Evolutionary conservation across 2,113 vertebrate species (phyloP).

Genomic region (Mirza zaza): DNA sequence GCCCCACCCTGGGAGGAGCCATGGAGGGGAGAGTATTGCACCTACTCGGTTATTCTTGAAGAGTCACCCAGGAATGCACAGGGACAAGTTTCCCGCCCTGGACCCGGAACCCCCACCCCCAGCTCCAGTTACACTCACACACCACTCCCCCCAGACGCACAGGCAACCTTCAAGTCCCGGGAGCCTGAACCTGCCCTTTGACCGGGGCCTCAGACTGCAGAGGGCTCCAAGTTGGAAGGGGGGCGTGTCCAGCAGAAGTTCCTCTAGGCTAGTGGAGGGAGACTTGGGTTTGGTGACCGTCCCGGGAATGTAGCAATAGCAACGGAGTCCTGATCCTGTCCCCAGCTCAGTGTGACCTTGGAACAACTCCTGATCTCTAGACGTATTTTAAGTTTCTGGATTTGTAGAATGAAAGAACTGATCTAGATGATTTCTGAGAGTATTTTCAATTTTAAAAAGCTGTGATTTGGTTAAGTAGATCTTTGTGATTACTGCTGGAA

Average conservation of each 20-base stretch:
- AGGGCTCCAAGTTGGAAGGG: background rate
- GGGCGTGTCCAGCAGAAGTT: constrained; percentile 63
- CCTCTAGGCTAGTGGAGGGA: background rate
- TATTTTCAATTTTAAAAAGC: background rate
- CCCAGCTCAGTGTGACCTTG: constrained; percentile 39
- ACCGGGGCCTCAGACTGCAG: accelerated
- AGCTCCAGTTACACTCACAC: background rate
- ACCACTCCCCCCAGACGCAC: accelerated
- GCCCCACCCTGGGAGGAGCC: background rate
- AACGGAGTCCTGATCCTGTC: background rate
- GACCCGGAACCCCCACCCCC: background rate
- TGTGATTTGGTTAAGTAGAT: background rate
- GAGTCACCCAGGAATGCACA: background rate
- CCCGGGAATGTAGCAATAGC: background rate
- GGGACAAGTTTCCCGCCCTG: constrained; percentile 60
- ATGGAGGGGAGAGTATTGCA: accelerated
- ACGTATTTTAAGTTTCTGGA: background rate
- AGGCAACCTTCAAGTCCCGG: accelerated
- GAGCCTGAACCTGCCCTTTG: background rate
- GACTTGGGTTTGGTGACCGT: background rate
- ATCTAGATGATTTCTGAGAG: background rate
- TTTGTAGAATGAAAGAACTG: background rate
- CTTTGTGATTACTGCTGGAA: background rate
- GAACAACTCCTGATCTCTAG: background rate
- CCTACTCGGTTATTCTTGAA: background rate